Percentiles rank a stretch among this genome's conserved stretches.
These are phyloP conservation scores for Astropecten irregularis DNA, from an alignment of 53 echinoderm and acorn worm species.

Conservation along the genomic window DNA sequence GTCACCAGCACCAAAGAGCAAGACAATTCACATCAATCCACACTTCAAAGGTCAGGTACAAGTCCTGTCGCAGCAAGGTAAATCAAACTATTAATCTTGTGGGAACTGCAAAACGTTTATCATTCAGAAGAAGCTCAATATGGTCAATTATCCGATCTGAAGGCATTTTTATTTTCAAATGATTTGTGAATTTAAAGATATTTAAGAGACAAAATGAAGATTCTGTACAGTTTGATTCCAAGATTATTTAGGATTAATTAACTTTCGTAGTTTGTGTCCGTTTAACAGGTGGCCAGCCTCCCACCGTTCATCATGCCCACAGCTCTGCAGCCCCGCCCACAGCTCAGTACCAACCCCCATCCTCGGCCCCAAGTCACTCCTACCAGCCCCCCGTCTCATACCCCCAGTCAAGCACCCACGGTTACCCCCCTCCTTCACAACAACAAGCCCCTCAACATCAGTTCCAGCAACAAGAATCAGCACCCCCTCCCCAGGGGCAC, in stretches of 20 bases:
- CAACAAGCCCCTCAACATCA: neutral
- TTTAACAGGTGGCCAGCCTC: neutral
- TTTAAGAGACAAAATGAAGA: too few relatives aligned
- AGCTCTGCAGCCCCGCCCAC: neutral
- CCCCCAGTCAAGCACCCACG: neutral
- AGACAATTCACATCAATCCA: constrained; percentile 86
- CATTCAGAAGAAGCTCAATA: too few relatives aligned
- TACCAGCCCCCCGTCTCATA: constrained; percentile 8
- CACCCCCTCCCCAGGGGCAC: neutral
- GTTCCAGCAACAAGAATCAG: neutral
- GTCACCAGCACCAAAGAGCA: constrained; percentile 8
- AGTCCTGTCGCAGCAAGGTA: constrained; percentile 34
- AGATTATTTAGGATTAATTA: too few relatives aligned
- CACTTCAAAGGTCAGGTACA: constrained; percentile 89
- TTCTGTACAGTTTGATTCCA: too few relatives aligned
- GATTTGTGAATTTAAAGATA: too few relatives aligned
- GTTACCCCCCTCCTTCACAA: neutral
- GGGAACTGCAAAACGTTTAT: too few relatives aligned
- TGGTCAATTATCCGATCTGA: neutral
- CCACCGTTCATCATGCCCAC: neutral
- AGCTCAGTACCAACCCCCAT: constrained; percentile 35
- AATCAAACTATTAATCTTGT: too few relatives aligned
- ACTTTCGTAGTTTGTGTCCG: too few relatives aligned
- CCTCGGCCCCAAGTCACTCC: neutral
- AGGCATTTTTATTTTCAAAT: neutral